Conservation (phyloP, 2,797 vertebrate species). For the Thamnophis elegans region DNA sequence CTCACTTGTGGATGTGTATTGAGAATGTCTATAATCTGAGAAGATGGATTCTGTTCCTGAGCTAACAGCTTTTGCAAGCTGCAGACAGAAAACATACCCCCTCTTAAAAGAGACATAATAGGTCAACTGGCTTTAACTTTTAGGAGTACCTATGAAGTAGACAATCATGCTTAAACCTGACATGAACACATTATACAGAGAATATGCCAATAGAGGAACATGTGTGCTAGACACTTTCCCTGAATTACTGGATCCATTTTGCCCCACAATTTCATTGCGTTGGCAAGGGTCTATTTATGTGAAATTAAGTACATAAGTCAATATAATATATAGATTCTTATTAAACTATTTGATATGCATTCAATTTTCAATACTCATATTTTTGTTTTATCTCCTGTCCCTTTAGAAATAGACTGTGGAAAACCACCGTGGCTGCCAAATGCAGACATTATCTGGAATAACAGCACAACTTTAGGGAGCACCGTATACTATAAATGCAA, state of each 20-base stretch:
- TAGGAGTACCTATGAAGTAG: not conserved
- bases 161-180: not conserved
- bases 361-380: not conserved
- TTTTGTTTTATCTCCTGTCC: conserved; percentile 23
- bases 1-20: not conserved
- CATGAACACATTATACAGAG: not conserved
- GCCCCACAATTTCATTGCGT: not conserved
- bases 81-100: not conserved
- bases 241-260: not conserved
- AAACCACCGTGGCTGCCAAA: conserved; percentile 70
- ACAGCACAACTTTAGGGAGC: conserved; percentile 66
- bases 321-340: not conserved
- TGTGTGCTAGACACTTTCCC: not conserved
- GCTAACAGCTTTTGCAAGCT: not conserved
- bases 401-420: conserved; percentile 81
- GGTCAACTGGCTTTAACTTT: not conserved
- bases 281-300: not conserved
- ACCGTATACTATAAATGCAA: conserved; percentile 74
- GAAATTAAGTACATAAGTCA: not conserved
- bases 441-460: conserved; percentile 74
- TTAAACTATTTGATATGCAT: not conserved
- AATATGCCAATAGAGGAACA: not conserved
- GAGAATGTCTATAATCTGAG: not conserved
- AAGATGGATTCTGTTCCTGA: not conserved
- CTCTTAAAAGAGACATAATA: not conserved